Percentiles rank a stretch among this genome's conserved stretches.
These are phyloP conservation scores for Phymatocera aterrima DNA, from an alignment of 2,888 invertebrate genomes.

Conservation along the genomic window DNA sequence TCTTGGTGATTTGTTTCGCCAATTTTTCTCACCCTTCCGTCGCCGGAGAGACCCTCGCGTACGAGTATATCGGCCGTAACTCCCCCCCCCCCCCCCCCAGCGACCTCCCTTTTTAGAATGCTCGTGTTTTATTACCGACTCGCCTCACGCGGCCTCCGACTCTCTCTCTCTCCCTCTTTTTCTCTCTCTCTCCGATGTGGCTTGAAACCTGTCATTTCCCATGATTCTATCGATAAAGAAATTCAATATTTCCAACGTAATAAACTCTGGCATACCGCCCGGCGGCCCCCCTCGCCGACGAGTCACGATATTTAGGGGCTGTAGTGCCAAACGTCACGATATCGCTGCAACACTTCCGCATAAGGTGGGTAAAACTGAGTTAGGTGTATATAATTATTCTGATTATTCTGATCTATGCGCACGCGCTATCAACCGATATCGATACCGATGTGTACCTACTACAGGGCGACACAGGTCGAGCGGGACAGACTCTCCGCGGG, in stretches of 20 bases:
- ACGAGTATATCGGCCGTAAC: constrained; percentile 31
- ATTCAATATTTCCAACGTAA: constrained; percentile 69
- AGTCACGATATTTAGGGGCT: constrained; percentile 72
- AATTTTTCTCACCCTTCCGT: not conserved
- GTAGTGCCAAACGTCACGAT: constrained; percentile 62
- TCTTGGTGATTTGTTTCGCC: not conserved
- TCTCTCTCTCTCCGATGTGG: too few relatives aligned
- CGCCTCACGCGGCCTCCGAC: too few relatives aligned
- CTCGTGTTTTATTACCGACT: constrained; percentile 53
- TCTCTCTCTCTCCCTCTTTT: too few relatives aligned
- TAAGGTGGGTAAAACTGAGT: too few relatives aligned
- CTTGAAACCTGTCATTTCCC: constrained; percentile 43
- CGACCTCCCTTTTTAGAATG: constrained; percentile 16
- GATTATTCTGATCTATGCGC: too few relatives aligned
- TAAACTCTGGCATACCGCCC: constrained; percentile 41
- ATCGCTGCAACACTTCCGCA: constrained; percentile 67
- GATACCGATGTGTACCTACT: too few relatives aligned
- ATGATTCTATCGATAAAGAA: constrained; percentile 68
- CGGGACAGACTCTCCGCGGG: too few relatives aligned
- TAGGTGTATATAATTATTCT: constrained; percentile 68
- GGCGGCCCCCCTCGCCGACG: too few relatives aligned
- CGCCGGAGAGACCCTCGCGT: not conserved
- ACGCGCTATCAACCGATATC: too few relatives aligned
- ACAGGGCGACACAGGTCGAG: too few relatives aligned
- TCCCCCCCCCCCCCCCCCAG: constrained; percentile 17